These are phyloP conservation scores for Chelon labrosus DNA, from an alignment of 2,797 vertebrate species.

Conservation along the genomic window DNA sequence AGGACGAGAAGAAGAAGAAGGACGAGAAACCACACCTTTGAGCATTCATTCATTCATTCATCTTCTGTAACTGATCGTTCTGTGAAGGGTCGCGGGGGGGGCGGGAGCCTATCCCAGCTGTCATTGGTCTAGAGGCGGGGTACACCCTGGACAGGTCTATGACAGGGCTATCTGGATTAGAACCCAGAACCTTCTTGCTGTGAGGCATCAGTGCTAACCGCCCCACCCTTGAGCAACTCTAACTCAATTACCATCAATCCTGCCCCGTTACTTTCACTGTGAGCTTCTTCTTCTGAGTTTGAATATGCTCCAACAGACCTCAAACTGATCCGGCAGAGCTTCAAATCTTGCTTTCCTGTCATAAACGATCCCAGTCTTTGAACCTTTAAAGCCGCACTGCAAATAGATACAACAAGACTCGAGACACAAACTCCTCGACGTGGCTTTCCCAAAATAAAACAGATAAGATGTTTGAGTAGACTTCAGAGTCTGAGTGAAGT, in stretches of 20 bases:
- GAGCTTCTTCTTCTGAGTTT: background rate
- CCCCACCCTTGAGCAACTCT: background rate
- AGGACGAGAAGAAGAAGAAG: too few species aligned
- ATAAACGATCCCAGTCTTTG: conserved; percentile 23
- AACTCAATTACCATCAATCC: background rate
- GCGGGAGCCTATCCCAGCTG: too few species aligned
- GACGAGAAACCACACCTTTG: too few species aligned
- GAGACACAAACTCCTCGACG: conserved; percentile 15
- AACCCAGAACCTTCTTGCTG: too few species aligned
- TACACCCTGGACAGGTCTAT: too few species aligned
- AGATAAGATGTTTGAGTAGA: conserved; percentile 49
- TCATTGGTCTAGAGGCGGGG: too few species aligned
- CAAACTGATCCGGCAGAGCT: background rate
- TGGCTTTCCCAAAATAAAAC: conserved; percentile 56
- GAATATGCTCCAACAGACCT: background rate
- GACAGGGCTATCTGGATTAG: too few species aligned
- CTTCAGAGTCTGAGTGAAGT: conserved; percentile 24
- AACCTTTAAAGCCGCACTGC: conserved; percentile 32
- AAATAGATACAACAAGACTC: conserved; percentile 48
- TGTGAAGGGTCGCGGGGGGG: too few species aligned
- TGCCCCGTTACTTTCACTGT: background rate
- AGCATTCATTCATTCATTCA: too few species aligned
- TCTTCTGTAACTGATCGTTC: too few species aligned
- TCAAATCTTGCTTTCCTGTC: conserved; percentile 16
- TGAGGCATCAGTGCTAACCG: too few species aligned